phyloP scores from a whole-genome alignment of 1,140 invertebrate species.

The Drosophila parabipectinata region DNA sequence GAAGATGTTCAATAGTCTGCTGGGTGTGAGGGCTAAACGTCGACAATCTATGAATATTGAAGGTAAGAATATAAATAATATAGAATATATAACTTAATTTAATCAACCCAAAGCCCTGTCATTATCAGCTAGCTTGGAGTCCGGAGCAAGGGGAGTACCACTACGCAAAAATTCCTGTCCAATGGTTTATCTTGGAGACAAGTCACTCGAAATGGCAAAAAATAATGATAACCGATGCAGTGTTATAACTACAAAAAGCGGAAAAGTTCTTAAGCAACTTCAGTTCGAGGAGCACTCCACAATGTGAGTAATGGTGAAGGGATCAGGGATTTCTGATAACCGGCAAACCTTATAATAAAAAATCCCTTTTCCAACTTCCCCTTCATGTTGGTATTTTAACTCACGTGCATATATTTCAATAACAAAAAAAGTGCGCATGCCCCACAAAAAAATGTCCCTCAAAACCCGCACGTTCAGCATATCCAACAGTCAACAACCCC shows the following conservation, averaged over 20 bases:
- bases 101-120: background rate
- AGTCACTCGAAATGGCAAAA: constrained; percentile 28
- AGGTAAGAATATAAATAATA: constrained; percentile 33
- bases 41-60: constrained; percentile 76
- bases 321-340: background rate
- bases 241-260: constrained; percentile 71
- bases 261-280: constrained; percentile 65
- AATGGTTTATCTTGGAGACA: constrained; percentile 55
- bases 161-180: constrained; percentile 73
- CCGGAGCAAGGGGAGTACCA: constrained; percentile 32
- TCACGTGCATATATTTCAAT: constrained; percentile 1
- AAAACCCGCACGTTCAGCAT: constrained; percentile 20
- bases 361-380: background rate
- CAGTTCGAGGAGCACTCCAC: constrained; percentile 62
- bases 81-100: background rate
- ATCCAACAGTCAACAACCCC: constrained; percentile 52
- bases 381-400: background rate
- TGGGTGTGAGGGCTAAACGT: constrained; percentile 86
- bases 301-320: constrained; percentile 54
- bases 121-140: constrained; percentile 26
- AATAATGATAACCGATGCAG: constrained; percentile 39
- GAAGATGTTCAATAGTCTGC: constrained; percentile 87
- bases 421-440: constrained; percentile 50
- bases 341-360: background rate
- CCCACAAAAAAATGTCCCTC: constrained; percentile 38